Percentiles rank a stretch among this genome's conserved stretches.
Evolutionary conservation across 2,888 invertebrate genomes (phyloP).

Genomic region (Drosophila yooni): DNA sequence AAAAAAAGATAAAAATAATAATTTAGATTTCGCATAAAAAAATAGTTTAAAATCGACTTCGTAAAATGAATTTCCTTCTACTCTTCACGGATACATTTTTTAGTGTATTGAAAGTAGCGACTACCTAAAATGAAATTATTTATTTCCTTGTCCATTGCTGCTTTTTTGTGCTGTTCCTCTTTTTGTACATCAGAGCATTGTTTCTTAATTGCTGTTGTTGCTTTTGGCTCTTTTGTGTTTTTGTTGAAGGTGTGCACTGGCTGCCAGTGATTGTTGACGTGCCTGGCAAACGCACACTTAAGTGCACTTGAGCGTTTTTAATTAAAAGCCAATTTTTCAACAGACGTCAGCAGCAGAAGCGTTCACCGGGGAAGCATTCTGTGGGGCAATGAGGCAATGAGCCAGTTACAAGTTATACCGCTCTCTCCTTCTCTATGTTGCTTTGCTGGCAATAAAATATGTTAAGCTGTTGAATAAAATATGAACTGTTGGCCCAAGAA

Average conservation of each 20-base stretch:
- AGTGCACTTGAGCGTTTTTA: slow-evolving; percentile 80
- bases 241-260: slow-evolving; percentile 52
- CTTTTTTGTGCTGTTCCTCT: slow-evolving; percentile 1
- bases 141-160: slow-evolving; percentile 27
- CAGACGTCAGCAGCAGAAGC: slow-evolving; percentile 46
- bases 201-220: slow-evolving; percentile 56
- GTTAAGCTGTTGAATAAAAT: slow-evolving; percentile 63
- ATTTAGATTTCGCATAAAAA: not conserved
- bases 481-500: slow-evolving; percentile 27
- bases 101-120: slow-evolving; percentile 33
- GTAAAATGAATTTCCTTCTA: not conserved
- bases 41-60: rapidly evolving
- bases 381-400: not conserved
- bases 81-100: not conserved
- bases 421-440: not conserved
- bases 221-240: slow-evolving; percentile 22
- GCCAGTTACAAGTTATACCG: slow-evolving; percentile 5
- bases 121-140: slow-evolving; percentile 9
- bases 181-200: slow-evolving; percentile 34
- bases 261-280: slow-evolving; percentile 68
- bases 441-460: slow-evolving; percentile 39
- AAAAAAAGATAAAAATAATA: too few relatives aligned
- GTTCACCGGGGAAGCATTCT: not conserved
- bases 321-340: slow-evolving; percentile 77
- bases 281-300: slow-evolving; percentile 75